Base-by-base conservation (phyloP, 2,888 invertebrate genomes). In the Ctenicera cuprea region DNA sequence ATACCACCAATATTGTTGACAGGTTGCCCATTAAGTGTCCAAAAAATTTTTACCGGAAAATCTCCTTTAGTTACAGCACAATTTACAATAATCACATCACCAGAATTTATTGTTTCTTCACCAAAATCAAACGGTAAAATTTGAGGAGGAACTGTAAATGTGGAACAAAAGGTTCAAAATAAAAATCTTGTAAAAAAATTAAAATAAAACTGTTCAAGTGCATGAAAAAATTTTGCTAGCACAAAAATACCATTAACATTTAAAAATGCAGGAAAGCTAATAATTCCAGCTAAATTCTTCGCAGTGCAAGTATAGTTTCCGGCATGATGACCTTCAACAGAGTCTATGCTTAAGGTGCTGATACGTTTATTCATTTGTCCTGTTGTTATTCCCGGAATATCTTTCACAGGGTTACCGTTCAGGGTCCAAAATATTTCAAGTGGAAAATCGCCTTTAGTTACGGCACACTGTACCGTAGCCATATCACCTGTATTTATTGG, bases 61-160 rank as follows among this genome's bases (percentile, higher is more conserved):
- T 96, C 96, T 52, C 96, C 95, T 86, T 94, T 94, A 59, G 91
- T 90, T 45, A 94, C 92, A 87, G 93, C 91, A 85, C 95, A 95
- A 77, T 92, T 91, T 2, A 93, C 90, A 70, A 94, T 94, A 43
- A 93, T 92, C 77, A 92, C 90, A 77, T 95, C 94, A 4, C 94
- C 95, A 72, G 93, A 93, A 83, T 94, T 94, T 54, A 94, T 91
- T 69, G 93, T 90, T 79, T 94, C 93, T 63, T 94, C 93, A 75
- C 94, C 94, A 81, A 94, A 93, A 83, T 90, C 90, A 83, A 94
- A 92, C 33, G 92, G 91, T 81, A 91, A 89, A 81, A 94, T 92
- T 89, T 92, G 92, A 73, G 93, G 93, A 79, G 90, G 87, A 84
- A 93, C 93, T 93, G 82, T 69, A 79, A 79, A 73, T 50, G 41